Conservation (phyloP, 2,113 vertebrate genomes). For the Polypterus bichir region DNA sequence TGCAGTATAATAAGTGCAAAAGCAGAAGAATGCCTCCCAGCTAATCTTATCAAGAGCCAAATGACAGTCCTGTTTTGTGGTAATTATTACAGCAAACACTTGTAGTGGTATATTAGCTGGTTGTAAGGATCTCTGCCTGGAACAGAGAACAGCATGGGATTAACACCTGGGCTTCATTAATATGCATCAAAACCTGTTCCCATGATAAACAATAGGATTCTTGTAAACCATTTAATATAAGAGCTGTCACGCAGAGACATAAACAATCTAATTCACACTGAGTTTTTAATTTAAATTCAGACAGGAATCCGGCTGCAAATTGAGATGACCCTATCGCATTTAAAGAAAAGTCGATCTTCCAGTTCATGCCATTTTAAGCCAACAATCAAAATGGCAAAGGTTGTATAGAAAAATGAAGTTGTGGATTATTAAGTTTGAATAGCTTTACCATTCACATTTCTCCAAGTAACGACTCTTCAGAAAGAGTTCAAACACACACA, state of each 20-base stretch:
- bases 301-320: conserved; percentile 32
- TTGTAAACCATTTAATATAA: conserved; percentile 56
- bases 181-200: conserved; percentile 55
- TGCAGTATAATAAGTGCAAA: conserved; percentile 7
- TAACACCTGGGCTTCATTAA: conserved; percentile 60
- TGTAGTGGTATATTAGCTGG: conserved; percentile 32
- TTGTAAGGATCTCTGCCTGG: conserved; percentile 37
- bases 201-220: conserved; percentile 51
- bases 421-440: too few relatives aligned
- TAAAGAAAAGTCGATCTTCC: background rate
- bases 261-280: conserved; percentile 37
- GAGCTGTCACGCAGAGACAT: conserved; percentile 42
- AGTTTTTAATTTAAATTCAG: conserved; percentile 57
- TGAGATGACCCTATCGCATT: conserved; percentile 16
- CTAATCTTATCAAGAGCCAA: conserved; percentile 17
- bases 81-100: conserved; percentile 45
- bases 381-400: too few relatives aligned
- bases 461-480: too few relatives aligned
- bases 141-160: conserved; percentile 43
- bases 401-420: too few relatives aligned
- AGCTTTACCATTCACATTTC: too few relatives aligned
- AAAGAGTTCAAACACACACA: too few relatives aligned
- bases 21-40: conserved; percentile 11
- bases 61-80: conserved; percentile 17
- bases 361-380: background rate